Percentiles rank a stretch among this genome's conserved stretches.
These are phyloP conservation scores for Oriolus oriolus DNA, from an alignment of 2,113 vertebrate genomes.

Conservation along the genomic window DNA sequence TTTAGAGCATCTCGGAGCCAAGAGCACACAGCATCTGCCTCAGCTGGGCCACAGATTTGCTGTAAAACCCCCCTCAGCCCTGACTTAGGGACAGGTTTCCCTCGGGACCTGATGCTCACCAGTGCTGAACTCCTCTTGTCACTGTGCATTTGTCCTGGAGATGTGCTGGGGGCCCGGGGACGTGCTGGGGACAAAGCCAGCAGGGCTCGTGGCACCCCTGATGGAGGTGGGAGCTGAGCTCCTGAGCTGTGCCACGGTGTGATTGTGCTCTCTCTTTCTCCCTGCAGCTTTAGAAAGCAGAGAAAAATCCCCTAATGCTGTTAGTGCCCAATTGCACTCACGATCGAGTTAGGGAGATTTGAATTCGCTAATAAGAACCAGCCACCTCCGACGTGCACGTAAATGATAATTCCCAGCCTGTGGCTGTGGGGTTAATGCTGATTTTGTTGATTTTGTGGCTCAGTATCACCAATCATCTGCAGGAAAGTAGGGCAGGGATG, in stretches of 20 bases:
- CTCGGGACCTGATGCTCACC: not conserved
- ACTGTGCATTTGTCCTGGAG: not conserved
- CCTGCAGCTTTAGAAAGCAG: not conserved
- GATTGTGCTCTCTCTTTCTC: not conserved
- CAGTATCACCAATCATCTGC: not conserved
- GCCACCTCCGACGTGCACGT: not conserved
- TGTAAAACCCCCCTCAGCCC: not conserved
- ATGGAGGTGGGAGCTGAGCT: not conserved
- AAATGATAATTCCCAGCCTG: not conserved
- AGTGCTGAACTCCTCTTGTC: not conserved
- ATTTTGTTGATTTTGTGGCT: not conserved
- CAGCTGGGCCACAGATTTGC: not conserved
- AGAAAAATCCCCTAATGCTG: not conserved
- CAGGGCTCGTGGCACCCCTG: fast-evolving
- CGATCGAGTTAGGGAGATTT: not conserved
- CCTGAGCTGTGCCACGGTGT: not conserved
- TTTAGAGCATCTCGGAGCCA: not conserved
- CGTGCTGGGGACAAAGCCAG: not conserved
- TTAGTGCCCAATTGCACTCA: not conserved
- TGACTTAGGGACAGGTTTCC: not conserved
- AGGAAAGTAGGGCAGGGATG: not conserved
- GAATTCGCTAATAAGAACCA: not conserved
- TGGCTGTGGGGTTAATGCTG: not conserved
- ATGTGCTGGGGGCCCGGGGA: not conserved
- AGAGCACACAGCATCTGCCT: not conserved